Evolutionary conservation across 1,140 invertebrate species (phyloP).

Genomic region (Ctenoplectra terminalis): DNA sequence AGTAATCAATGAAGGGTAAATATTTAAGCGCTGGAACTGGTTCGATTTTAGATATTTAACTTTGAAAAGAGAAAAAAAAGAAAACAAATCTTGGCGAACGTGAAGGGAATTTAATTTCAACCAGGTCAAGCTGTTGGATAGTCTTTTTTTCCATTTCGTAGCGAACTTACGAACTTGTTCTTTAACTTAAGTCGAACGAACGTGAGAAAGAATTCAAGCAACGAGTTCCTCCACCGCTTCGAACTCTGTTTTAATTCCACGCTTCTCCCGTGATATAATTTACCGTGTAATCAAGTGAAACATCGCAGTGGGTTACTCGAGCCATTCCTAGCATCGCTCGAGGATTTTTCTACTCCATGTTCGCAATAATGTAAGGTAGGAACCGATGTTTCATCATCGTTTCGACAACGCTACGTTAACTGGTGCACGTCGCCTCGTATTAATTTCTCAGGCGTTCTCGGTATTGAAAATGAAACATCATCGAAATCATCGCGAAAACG

Average conservation of each 20-base stretch:
- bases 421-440: conserved; percentile 43
- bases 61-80: too few relatives aligned
- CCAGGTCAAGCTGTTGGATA: neutral
- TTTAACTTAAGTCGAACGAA: conserved; percentile 61
- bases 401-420: conserved; percentile 44
- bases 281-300: conserved; percentile 53
- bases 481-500: conserved; percentile 24
- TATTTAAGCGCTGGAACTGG: conserved; percentile 47
- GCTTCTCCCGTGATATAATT: conserved; percentile 48
- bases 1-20: conserved; percentile 54
- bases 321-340: conserved; percentile 2
- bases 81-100: conserved; percentile 57
- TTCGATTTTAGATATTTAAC: conserved; percentile 57
- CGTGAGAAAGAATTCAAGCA: conserved; percentile 67
- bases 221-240: conserved; percentile 16
- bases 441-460: conserved; percentile 49
- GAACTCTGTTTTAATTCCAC: conserved; percentile 43
- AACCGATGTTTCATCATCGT: conserved; percentile 31
- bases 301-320: conserved; percentile 49
- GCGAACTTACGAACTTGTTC: conserved; percentile 64
- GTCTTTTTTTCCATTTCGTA: conserved; percentile 38
- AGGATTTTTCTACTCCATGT: conserved; percentile 31
- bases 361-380: conserved; percentile 40
- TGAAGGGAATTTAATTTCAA: conserved; percentile 52
- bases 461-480: conserved; percentile 61